Conservation (phyloP, 2,888 invertebrate genomes). For the Mesodorylaimus sp. region DNA sequence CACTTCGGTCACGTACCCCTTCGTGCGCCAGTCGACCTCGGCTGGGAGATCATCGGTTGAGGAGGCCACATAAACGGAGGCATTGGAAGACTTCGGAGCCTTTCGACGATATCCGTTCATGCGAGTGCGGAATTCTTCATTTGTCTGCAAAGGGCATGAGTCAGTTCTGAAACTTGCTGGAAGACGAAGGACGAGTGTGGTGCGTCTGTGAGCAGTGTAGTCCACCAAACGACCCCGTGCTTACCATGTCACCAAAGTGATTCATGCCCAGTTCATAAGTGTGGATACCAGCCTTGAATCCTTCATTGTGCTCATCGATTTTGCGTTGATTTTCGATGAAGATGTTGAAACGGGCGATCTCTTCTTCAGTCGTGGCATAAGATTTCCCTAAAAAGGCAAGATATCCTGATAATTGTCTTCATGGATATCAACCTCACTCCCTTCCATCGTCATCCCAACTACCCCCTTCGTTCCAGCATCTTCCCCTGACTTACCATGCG, state of each 20-base stretch:
- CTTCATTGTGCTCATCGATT: neutral
- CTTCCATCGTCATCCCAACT: too few species aligned
- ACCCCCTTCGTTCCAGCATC: too few species aligned
- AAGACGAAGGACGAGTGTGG: neutral
- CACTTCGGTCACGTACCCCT: constrained; percentile 47
- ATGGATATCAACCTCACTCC: too few species aligned
- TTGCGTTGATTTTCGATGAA: neutral
- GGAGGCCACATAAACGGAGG: neutral
- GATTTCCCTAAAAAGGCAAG: too few species aligned
- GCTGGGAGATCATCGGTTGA: neutral
- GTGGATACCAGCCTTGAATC: neutral
- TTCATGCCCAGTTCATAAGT: neutral
- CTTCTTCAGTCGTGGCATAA: neutral
- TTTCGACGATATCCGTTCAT: constrained; percentile 7
- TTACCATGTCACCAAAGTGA: constrained; percentile 1
- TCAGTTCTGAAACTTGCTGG: neutral
- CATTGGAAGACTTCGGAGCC: neutral
- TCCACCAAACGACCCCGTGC: neutral
- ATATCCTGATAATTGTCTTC: too few species aligned
- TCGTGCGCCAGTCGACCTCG: constrained; percentile 47
- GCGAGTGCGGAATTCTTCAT: constrained; percentile 1
- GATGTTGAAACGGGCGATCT: neutral
- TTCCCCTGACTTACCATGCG: too few species aligned
- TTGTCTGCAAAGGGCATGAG: neutral
- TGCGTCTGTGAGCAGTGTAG: neutral